Percentiles rank a stretch among this genome's conserved stretches.
Evolutionary conservation across 2,797 vertebrate genomes (phyloP).

Genomic region (Periparus ater): DNA sequence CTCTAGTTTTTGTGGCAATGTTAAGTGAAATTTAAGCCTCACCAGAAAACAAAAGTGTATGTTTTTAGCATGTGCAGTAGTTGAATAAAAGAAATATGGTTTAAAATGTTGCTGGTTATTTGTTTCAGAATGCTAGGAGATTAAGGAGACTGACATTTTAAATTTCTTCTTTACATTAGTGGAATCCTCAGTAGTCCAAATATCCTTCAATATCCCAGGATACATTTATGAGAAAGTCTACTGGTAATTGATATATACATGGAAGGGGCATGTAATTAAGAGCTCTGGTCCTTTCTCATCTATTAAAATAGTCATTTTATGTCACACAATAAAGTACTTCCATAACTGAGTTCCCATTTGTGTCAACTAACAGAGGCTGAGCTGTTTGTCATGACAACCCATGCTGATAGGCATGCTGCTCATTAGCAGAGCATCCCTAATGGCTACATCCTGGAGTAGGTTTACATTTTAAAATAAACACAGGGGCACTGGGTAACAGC

Average conservation of each 20-base stretch:
- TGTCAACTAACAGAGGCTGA: not conserved
- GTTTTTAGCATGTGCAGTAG: not conserved
- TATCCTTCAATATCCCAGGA: not conserved
- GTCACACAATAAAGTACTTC: not conserved
- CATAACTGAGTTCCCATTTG: not conserved
- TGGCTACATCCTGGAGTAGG: constrained; percentile 46
- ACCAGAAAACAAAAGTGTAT: not conserved
- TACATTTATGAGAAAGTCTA: not conserved
- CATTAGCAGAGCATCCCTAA: constrained; percentile 13
- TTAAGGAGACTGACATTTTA: not conserved
- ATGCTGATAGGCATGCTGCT: not conserved
- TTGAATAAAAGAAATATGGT: not conserved
- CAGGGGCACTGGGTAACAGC: constrained; percentile 13
- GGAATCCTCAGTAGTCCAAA: not conserved
- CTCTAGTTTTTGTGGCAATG: not conserved
- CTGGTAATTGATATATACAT: not conserved
- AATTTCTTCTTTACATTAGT: not conserved
- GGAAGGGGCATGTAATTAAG: not conserved
- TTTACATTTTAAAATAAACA: constrained; percentile 61
- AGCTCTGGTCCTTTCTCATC: not conserved
- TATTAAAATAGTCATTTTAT: not conserved
- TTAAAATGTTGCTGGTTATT: not conserved
- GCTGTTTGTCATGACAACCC: not conserved
- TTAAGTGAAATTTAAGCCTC: not conserved
- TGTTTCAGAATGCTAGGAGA: not conserved